phyloP scores from a whole-genome alignment of 2,113 vertebrate species.

The Stigmatopora argus region DNA sequence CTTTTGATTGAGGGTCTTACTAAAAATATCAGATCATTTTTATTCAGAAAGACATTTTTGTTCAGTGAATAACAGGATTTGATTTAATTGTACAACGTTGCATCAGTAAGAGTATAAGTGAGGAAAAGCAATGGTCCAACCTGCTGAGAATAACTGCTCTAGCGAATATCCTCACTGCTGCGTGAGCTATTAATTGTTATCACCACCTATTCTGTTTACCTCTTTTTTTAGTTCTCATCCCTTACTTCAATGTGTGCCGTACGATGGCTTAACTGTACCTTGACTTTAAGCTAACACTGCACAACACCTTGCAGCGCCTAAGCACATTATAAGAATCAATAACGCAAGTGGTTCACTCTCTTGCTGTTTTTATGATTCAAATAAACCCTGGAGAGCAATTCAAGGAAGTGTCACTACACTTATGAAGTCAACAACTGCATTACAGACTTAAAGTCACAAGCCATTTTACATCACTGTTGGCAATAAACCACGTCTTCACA shows the following conservation, averaged over 20 bases:
- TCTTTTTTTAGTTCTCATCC: background rate
- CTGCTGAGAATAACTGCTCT: background rate
- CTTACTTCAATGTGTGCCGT: background rate
- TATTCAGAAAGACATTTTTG: conserved; percentile 23
- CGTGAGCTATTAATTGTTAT: background rate
- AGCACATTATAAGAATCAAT: conserved; percentile 55
- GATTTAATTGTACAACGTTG: background rate
- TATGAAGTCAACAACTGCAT: conserved; percentile 28
- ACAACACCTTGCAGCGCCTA: conserved; percentile 31
- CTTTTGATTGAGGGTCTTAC: conserved; percentile 35
- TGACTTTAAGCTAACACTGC: conserved; percentile 32
- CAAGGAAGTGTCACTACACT: conserved; percentile 26
- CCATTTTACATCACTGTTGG: conserved; percentile 22
- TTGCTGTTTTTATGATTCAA: conserved; percentile 48
- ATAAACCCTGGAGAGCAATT: conserved; percentile 41
- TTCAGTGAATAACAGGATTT: conserved; percentile 31
- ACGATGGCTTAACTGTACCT: conserved; percentile 24
- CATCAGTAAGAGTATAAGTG: background rate
- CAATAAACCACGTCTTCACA: conserved; percentile 9
- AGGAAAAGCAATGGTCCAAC: background rate
- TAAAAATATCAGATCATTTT: conserved; percentile 30
- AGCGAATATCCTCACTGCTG: conserved; percentile 5
- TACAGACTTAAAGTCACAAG: conserved; percentile 22
- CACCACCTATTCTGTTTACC: background rate
- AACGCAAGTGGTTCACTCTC: conserved; percentile 37